Evolutionary conservation across 2,888 invertebrate genomes (phyloP), one percentile per base, ranked within the genome.

Genomic region (Lottia scabra): DNA sequence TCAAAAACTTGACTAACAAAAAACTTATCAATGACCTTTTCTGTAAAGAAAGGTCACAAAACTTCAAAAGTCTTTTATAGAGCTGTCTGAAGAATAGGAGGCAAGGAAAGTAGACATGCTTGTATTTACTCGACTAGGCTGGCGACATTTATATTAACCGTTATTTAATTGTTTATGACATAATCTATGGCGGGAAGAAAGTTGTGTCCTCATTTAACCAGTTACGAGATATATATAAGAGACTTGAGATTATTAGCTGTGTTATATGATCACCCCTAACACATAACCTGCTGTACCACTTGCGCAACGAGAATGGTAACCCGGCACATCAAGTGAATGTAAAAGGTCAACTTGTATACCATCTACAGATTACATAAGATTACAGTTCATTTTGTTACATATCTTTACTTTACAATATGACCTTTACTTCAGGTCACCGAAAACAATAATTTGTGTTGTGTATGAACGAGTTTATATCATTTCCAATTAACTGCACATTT

Each of bases 1-100:
- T 56, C 56, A 56, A 56, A 56, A 56, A 56, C 56, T 56, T 56
- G 56, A 56, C 56, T 56, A 56, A 56, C 56, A 56, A 56, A 56
- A 38, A 56, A 56, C 56, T 56, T 56, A 56, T 56, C 56, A 56
- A 56, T 23, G 56, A 56, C 56, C 56, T 56, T 56, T 56, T 56
- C 19, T 23, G 23, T 23, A 56, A 56, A 56, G 56, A 56, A 56
- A 23, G 56, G 56, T 56, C 56, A 56, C 56, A 56, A 56, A 56
- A 56, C 56, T 56, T 56, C 19, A 56, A 23, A 56, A 56, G 23
- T 23, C 38, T 38, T 38, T 38, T 38, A 38, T 38, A 38, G 38
- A 38, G 38, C 38, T 38, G 38, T 38, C 38, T 38, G 38, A 38
- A 38, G 38, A 38, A 38, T 8, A 38, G 8, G 5, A 10, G 38